Base-by-base conservation (phyloP, 2,888 invertebrate genomes). In the Apamea crenata region DNA sequence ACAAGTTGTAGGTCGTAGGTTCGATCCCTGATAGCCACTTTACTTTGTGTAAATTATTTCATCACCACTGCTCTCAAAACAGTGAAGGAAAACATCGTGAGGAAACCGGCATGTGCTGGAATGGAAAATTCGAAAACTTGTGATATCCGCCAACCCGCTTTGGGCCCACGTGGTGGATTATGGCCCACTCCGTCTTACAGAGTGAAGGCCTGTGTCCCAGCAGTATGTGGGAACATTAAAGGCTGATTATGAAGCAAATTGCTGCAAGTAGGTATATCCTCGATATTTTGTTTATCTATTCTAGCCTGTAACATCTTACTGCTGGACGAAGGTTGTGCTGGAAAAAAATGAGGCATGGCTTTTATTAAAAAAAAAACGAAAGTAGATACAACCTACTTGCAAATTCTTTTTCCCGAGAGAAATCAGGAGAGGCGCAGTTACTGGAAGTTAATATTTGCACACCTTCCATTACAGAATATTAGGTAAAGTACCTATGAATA, bases 351-450 rank as follows among this genome's bases (percentile, higher is more conserved):
- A 36, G 25, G 29, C 4, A 25, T 4, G 0, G 0, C 0, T 50
- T 61, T 25, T 53, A n/a, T 72, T 10, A 16, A 21, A 6, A 56
- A 21, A 36, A 50, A 50, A 29, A 79, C 16, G 25, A 25, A 65
- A 70, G 5, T 29, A 63, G 47, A 79, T 65, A 44, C 8, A 59
- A 73, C 47, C 47, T 63, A 14, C 47, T 74, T 44, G 70, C 29
- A 74, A 79, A 72, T 70, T 73, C 12, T 16, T 66, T 36, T 75
- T 71, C 83, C 73, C 70, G 18, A 40, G 83, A 80, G 83, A 84
- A 80, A 83, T 83, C 76, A 84, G 50, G 16, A 77, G 63, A 73
- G 36, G 66, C 50, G 12, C 50, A 63, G 70, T 36, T 14, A 25
- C 12, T 67, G 12, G 25, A 29, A 63, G 56, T 44, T 77, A 79